Base-by-base conservation (phyloP, 2,888 invertebrate species). In the Chesias legatella region DNA sequence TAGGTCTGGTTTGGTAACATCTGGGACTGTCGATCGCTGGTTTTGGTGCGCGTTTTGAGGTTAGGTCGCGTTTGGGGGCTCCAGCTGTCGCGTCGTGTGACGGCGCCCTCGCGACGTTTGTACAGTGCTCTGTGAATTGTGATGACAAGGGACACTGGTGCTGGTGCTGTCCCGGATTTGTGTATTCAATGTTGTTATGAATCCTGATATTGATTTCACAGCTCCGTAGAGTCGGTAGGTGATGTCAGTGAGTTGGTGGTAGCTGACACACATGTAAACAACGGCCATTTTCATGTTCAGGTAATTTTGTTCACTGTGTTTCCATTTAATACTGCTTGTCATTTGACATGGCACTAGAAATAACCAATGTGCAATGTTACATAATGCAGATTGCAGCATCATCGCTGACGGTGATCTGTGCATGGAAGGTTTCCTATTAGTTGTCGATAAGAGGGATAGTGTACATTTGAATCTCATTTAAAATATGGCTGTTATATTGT, bases 1-100 rank as follows among this genome's bases (percentile, higher is more conserved):
- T 62, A 52, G 54, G 54, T 62, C 60, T 61, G 60, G 60, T 70
- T 76, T 69, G 60, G 68, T 75, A 79, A 81, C 83, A 83, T 79
- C 79, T 82, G 80, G 78, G 75, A 67, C 73, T 67, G 72, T 73
- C 71, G 68, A 64, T 79, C 69, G 67, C 70, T 67, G 54, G 65
- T 73, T 73, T 75, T 70, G 64, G 70, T 78, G 71, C 71, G 65
- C 62, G 67, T 75, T 86, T 86, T 86, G 85, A 86, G 86, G 86
- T 86, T 86, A 86, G 76, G 71, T 76, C 64, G 77, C 68, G 73
- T 73, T 72, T 72, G 62, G 60, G 65, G 66, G 60, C 58, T 58
- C 47, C 56, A 64, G 57, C 54, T 53, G 48, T 22, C 27, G 20
- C 6, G 11, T 2, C 6, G 35, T 28, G 11, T n/a, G 21, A 9